These are phyloP conservation scores for Dromiciops gliroides DNA, from an alignment of 2,113 vertebrate species.

Conservation along the genomic window DNA sequence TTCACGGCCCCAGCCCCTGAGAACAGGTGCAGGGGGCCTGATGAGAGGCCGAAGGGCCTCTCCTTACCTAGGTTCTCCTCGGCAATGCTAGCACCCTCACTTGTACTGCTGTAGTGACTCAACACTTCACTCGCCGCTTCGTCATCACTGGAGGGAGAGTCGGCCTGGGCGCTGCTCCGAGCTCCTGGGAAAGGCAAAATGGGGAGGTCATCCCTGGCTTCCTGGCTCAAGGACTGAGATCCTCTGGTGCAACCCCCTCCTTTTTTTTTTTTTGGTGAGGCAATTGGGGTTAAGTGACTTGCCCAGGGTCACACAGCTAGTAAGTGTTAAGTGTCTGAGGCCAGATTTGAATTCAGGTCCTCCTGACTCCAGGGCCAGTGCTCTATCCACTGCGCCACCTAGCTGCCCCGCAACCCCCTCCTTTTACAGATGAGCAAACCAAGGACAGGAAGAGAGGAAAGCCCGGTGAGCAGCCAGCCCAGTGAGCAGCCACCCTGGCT, in stretches of 20 bases:
- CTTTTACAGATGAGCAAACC: not conserved
- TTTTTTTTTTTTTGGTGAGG: no score
- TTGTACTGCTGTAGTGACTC: conserved; percentile 93
- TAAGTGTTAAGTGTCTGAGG: no score
- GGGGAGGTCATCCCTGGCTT: not conserved
- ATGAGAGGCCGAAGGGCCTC: no score
- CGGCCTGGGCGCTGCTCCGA: conserved; percentile 86
- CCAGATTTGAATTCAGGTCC: no score
- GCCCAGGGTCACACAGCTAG: no score
- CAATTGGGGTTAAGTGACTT: no score
- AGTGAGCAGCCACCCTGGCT: not conserved
- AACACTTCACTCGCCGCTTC: conserved; percentile 91
- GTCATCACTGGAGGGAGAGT: conserved; percentile 92
- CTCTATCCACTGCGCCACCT: no score
- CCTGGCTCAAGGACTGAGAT: not conserved
- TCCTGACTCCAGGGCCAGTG: no score
- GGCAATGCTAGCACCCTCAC: conserved; percentile 87
- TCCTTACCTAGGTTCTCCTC: conserved; percentile 89
- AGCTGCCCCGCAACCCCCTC: no score
- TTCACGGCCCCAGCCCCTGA: not conserved
- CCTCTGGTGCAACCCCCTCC: no score
- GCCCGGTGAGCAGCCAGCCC: not conserved
- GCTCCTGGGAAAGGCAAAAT: conserved; percentile 67
- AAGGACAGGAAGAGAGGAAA: not conserved
- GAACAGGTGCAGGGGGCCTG: not conserved